Percentiles rank a stretch among this genome's conserved stretches.
Evolutionary conservation across 2,113 vertebrate genomes (phyloP).

Genomic region (Chitala chitala): DNA sequence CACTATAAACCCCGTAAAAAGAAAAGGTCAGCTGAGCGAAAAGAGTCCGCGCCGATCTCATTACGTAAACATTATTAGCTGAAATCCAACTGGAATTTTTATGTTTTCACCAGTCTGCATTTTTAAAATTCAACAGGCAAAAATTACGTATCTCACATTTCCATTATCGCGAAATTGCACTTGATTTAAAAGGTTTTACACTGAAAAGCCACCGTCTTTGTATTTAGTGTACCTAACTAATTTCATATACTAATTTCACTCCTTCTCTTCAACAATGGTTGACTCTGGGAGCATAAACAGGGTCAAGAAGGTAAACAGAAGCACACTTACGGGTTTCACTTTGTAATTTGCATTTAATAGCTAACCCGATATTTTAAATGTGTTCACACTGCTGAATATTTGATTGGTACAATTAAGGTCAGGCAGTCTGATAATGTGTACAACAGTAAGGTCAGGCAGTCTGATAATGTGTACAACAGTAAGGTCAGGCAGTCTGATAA

Average conservation of each 20-base stretch:
- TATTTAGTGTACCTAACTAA: no score
- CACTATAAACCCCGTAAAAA: background rate
- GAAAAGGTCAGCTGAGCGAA: background rate
- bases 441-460: background rate
- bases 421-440: background rate
- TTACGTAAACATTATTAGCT: background rate
- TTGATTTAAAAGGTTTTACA: no score
- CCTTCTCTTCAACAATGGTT: no score
- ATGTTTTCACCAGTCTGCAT: no score
- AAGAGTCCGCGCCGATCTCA: background rate
- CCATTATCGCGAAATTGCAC: no score
- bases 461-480: background rate
- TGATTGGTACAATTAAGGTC: conserved; percentile 9
- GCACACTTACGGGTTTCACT: background rate
- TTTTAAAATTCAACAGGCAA: no score
- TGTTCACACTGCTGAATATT: conserved; percentile 1
- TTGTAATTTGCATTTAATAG: conserved; percentile 1
- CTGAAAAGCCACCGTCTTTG: no score
- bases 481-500: background rate
- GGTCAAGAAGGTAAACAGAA: background rate
- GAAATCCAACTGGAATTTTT: background rate
- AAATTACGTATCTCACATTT: no score
- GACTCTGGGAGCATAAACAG: background rate
- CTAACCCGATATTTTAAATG: no score
- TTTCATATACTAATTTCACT: no score